phyloP scores from a whole-genome alignment of 2,113 vertebrate genomes.

The Hassar affinis region DNA sequence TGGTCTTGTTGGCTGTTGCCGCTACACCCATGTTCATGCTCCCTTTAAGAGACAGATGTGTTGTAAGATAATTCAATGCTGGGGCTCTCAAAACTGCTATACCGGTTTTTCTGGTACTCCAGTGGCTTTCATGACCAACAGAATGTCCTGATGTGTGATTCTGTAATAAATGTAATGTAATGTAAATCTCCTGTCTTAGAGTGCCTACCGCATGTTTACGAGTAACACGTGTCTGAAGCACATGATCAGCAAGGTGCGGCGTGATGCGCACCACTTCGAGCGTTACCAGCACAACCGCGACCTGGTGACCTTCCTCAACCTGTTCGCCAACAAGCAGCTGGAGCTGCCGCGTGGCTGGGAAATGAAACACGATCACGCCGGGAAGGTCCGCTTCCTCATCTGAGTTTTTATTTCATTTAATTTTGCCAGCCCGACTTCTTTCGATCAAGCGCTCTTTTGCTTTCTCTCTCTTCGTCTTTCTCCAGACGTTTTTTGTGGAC shows the following conservation, averaged over 20 bases:
- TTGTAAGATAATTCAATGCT: no score
- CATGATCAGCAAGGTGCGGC: constrained; percentile 97
- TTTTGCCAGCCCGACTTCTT: background rate
- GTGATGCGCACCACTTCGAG: constrained; percentile 92
- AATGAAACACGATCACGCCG: constrained; percentile 94
- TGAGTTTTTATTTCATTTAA: no score
- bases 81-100: no score
- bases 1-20: no score
- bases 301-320: constrained; percentile 90
- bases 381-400: constrained; percentile 88
- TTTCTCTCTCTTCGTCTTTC: background rate
- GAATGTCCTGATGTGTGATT: no score
- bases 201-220: constrained; percentile 98
- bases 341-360: constrained; percentile 94
- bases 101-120: no score
- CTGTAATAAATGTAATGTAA: no score
- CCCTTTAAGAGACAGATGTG: no score
- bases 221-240: constrained; percentile 97
- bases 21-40: no score
- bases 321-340: constrained; percentile 93
- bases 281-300: constrained; percentile 96
- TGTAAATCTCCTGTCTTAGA: constrained; percentile 72
- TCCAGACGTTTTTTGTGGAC: constrained; percentile 95
- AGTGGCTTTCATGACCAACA: no score
- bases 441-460: background rate